phyloP scores from a whole-genome alignment of 2,797 vertebrate genomes.

The Thamnophis elegans region DNA sequence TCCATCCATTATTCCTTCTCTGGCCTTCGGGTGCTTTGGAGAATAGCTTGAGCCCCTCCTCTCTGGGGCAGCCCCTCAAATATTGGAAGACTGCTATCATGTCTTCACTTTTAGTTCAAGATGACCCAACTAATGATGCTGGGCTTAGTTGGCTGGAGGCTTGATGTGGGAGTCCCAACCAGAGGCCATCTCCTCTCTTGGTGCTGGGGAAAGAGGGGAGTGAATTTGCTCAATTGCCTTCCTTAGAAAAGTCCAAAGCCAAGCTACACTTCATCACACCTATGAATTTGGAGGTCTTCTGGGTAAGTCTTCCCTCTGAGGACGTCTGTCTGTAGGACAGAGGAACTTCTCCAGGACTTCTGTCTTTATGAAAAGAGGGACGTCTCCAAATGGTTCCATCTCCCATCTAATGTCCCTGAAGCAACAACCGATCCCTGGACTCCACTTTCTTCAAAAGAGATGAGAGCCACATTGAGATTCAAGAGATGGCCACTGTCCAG shows the following conservation, averaged over 20 bases:
- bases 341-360: neutral
- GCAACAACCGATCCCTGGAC: neutral
- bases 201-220: neutral
- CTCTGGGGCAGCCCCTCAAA: no score
- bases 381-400: neutral
- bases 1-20: no score
- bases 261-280: neutral
- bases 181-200: neutral
- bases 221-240: neutral
- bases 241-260: neutral
- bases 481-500: neutral
- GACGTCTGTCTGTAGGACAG: slow-evolving; percentile 16
- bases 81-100: no score
- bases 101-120: neutral
- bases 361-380: no score
- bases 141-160: neutral
- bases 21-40: no score
- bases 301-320: slow-evolving; percentile 20
- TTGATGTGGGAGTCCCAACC: neutral
- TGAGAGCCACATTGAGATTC: neutral
- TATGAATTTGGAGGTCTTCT: neutral
- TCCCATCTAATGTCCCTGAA: neutral
- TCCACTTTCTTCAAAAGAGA: neutral
- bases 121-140: neutral
- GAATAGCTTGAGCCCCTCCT: no score